Conservation (phyloP, 2,797 vertebrate species). For the Petrocephalus schoutedeni region DNA sequence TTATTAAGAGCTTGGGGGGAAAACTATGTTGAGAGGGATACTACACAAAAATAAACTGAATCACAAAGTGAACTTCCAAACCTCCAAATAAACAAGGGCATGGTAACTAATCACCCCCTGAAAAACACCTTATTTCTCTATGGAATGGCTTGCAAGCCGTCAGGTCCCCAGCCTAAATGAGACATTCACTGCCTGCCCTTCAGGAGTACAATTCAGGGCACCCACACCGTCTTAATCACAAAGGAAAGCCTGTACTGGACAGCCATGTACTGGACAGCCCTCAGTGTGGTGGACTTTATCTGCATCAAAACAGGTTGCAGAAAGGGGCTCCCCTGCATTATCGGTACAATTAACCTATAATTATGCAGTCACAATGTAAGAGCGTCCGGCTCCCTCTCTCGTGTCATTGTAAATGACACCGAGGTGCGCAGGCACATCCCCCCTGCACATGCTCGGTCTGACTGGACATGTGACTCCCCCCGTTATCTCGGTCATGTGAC, state of each 20-base stretch:
- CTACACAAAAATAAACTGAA: background rate
- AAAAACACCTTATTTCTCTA: background rate
- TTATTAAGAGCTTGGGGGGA: background rate
- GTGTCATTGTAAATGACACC: background rate
- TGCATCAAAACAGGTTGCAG: background rate
- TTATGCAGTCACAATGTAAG: background rate
- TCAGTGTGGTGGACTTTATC: background rate
- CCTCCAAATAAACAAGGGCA: background rate
- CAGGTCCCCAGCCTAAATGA: background rate
- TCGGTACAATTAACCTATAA: background rate
- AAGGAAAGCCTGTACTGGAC: too few relatives aligned
- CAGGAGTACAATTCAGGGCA: background rate
- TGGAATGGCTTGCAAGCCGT: background rate
- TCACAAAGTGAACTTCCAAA: background rate
- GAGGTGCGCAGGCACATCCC: background rate
- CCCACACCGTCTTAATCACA: background rate
- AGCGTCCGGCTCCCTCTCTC: too few relatives aligned
- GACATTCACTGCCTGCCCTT: background rate
- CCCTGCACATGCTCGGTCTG: background rate
- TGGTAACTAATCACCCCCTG: background rate
- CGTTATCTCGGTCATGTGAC: background rate
- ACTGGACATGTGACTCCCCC: background rate
- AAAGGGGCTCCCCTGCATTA: background rate
- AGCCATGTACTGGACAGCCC: background rate
- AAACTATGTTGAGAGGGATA: background rate